phyloP scores from a whole-genome alignment of 2,113 vertebrate genomes.

The Nerophis lumbriciformis region DNA sequence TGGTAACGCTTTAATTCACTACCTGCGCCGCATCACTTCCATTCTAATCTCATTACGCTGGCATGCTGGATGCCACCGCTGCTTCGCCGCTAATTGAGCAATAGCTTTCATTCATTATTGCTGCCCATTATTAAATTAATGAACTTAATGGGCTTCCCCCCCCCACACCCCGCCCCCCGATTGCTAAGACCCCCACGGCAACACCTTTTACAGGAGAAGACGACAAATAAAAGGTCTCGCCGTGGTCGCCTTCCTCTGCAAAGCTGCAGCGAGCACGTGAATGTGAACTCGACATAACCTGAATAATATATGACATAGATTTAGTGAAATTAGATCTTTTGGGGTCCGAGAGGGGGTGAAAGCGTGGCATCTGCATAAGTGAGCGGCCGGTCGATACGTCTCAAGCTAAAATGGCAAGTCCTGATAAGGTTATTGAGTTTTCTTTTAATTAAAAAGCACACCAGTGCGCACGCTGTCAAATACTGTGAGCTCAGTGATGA shows the following conservation, averaged over 20 bases:
- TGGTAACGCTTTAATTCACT: conserved; percentile 69
- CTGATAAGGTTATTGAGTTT: conserved; percentile 71
- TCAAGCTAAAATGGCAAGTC: conserved; percentile 66
- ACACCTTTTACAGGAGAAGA: conserved; percentile 48
- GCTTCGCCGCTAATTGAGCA: conserved; percentile 64
- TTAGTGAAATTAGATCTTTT: conserved; percentile 56
- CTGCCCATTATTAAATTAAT: conserved; percentile 75
- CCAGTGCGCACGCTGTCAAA: conserved; percentile 44
- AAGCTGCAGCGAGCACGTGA: background rate
- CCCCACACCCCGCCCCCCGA: conserved; percentile 56
- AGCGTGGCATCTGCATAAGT: conserved; percentile 64
- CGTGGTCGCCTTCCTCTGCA: background rate
- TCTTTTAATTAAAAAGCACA: conserved; percentile 72
- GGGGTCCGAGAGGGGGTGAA: conserved; percentile 58
- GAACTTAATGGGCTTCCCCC: conserved; percentile 72
- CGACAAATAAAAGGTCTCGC: background rate
- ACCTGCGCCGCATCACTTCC: conserved; percentile 69
- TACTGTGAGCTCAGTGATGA: conserved; percentile 13
- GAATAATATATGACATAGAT: conserved; percentile 58
- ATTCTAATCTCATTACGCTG: conserved; percentile 73
- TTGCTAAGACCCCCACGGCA: conserved; percentile 60
- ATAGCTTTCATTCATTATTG: conserved; percentile 72
- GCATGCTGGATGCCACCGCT: conserved; percentile 30
- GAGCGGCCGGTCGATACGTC: conserved; percentile 59
- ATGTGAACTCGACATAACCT: background rate